Conservation (phyloP, 2,113 vertebrate species). For the Isichthys henryi region DNA sequence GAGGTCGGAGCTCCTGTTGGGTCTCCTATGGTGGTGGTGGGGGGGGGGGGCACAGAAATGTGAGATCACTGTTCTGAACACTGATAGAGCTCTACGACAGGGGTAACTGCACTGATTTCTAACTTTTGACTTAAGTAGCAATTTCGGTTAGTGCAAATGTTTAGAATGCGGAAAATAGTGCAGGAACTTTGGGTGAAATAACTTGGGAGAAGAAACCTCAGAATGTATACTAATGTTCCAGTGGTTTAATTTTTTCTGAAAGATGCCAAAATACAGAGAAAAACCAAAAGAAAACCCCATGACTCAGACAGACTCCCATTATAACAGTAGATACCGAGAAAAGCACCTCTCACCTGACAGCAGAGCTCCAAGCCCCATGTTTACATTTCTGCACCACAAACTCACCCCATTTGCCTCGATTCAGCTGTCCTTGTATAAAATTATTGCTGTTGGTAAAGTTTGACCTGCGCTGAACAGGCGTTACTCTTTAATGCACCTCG, state of each 20-base stretch:
- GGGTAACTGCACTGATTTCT: not conserved
- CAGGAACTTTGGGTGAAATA: not conserved
- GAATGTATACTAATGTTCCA: not conserved
- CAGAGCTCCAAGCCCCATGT: not conserved
- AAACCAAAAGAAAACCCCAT: not conserved
- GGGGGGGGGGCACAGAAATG: not conserved
- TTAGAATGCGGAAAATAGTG: not conserved
- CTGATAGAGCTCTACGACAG: not conserved
- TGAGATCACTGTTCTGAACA: not conserved
- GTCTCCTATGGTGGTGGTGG: constrained; percentile 33
- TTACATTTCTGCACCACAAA: not conserved
- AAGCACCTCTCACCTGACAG: not conserved
- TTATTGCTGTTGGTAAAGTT: no score
- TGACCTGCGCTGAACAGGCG: no score
- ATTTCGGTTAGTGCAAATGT: not conserved
- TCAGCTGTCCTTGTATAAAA: not conserved
- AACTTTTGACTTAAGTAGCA: not conserved
- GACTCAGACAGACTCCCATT: not conserved
- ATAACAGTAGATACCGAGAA: not conserved
- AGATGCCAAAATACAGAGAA: not conserved
- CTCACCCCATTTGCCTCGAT: not conserved
- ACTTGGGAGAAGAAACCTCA: not conserved
- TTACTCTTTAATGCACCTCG: no score
- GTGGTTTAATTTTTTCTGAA: not conserved
- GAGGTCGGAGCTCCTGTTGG: constrained; percentile 66